These are phyloP conservation scores for Brassicogethes aeneus DNA, from an alignment of 2,888 invertebrate species.

Conservation along the genomic window DNA sequence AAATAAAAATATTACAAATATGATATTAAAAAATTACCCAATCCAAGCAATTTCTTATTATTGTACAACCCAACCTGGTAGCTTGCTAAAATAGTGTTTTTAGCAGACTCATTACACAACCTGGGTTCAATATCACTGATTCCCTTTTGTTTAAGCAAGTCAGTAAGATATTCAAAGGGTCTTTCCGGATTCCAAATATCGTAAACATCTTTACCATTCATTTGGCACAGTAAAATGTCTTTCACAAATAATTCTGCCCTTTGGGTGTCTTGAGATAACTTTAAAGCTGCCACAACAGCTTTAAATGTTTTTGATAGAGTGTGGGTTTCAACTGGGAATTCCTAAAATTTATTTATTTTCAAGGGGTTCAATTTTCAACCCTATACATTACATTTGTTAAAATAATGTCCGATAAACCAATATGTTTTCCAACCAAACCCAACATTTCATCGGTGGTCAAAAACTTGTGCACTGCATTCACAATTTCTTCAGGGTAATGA, in stretches of 20 bases:
- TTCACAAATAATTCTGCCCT: constrained; percentile 68
- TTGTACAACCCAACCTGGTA: constrained; percentile 85
- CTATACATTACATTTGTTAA: constrained; percentile 44
- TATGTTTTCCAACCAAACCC: constrained; percentile 58
- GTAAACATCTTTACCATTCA: constrained; percentile 77
- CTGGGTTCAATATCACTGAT: constrained; percentile 59
- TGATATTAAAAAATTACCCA: constrained; percentile 49
- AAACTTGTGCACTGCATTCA: constrained; percentile 56
- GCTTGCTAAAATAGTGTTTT: constrained; percentile 70
- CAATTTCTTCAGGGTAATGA: constrained; percentile 66
- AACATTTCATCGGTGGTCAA: constrained; percentile 59
- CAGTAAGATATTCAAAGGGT: constrained; percentile 62
- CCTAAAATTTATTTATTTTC: constrained; percentile 45
- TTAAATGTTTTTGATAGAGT: constrained; percentile 67
- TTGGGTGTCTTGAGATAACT: constrained; percentile 54
- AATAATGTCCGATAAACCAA: constrained; percentile 79
- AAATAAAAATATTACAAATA: constrained; percentile 10
- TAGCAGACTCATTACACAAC: constrained; percentile 69
- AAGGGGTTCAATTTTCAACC: constrained; percentile 5
- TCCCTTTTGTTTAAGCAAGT: constrained; percentile 53
- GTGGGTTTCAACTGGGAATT: constrained; percentile 56
- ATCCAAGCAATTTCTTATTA: constrained; percentile 63
- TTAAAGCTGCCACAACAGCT: constrained; percentile 73
- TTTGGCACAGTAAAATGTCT: constrained; percentile 77
- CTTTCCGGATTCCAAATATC: constrained; percentile 77